phyloP scores from a whole-genome alignment of 2,797 vertebrate genomes.

The Artibeus jamaicensis region DNA sequence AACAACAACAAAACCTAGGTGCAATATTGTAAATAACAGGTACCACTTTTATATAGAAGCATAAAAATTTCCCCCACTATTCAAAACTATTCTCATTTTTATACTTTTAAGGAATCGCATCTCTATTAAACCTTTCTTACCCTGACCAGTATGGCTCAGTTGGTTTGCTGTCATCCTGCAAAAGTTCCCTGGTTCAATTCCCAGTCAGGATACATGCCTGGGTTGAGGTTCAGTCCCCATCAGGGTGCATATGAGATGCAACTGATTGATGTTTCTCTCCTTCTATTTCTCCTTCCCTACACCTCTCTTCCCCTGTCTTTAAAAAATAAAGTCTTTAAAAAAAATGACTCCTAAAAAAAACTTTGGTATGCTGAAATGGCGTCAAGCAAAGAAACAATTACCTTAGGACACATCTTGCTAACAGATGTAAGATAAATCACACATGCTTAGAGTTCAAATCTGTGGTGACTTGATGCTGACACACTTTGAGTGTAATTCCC shows the following conservation, averaged over 20 bases:
- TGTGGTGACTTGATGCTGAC: neutral
- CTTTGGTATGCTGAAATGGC: neutral
- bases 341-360: neutral
- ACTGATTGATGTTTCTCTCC: too few relatives aligned
- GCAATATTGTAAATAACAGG: neutral
- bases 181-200: too few relatives aligned
- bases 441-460: neutral
- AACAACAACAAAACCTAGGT: neutral
- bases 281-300: too few relatives aligned
- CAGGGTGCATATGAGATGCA: too few relatives aligned
- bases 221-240: too few relatives aligned
- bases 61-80: neutral
- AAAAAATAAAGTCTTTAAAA: too few relatives aligned
- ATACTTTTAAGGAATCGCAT: neutral
- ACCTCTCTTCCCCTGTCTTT: too few relatives aligned
- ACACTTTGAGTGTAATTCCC: neutral
- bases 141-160: too few relatives aligned
- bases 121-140: neutral
- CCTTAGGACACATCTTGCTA: neutral
- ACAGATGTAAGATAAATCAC: neutral
- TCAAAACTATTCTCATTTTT: neutral
- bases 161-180: too few relatives aligned
- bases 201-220: too few relatives aligned
- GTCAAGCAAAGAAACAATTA: neutral
- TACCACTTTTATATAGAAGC: neutral